Evolutionary conservation across 2,113 vertebrate genomes (phyloP).

Genomic region (Zingel zingel): DNA sequence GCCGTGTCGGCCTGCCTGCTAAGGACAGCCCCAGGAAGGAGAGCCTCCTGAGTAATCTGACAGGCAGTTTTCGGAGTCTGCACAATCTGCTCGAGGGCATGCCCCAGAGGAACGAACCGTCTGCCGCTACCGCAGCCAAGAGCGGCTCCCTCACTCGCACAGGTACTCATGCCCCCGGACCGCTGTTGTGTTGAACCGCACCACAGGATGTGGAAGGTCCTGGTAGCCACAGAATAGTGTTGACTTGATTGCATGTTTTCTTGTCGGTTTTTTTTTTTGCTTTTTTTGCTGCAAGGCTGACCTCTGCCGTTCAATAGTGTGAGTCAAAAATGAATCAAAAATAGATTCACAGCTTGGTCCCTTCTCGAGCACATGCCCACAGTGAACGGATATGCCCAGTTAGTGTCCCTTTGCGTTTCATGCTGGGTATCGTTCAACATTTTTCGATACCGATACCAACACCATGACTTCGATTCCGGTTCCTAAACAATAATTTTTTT

Average conservation of each 20-base stretch:
- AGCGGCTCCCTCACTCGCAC: slow-evolving; percentile 93
- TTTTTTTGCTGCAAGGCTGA: slow-evolving; percentile 43
- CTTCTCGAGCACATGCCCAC: background rate
- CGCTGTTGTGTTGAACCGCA: background rate
- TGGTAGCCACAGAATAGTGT: background rate
- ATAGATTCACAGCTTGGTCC: background rate
- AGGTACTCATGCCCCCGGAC: slow-evolving; percentile 79
- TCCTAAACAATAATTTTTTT: too few relatives aligned
- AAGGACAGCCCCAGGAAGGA: slow-evolving; percentile 97
- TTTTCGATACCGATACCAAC: too few relatives aligned
- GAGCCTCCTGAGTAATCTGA: slow-evolving; percentile 96
- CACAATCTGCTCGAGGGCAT: slow-evolving; percentile 97
- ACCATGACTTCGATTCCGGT: too few relatives aligned
- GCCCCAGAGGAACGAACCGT: slow-evolving; percentile 88
- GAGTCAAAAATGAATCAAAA: background rate
- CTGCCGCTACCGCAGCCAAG: slow-evolving; percentile 85
- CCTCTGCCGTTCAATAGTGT: slow-evolving; percentile 48
- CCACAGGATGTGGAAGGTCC: background rate
- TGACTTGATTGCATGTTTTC: background rate
- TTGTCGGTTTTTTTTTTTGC: background rate
- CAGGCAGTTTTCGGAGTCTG: slow-evolving; percentile 95
- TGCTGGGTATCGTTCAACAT: too few relatives aligned
- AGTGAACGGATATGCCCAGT: background rate
- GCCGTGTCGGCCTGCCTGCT: slow-evolving; percentile 85
- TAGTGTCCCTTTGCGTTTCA: background rate